These are phyloP conservation scores for Drosophila seguyi DNA, from an alignment of 1,140 invertebrate species.

Conservation along the genomic window DNA sequence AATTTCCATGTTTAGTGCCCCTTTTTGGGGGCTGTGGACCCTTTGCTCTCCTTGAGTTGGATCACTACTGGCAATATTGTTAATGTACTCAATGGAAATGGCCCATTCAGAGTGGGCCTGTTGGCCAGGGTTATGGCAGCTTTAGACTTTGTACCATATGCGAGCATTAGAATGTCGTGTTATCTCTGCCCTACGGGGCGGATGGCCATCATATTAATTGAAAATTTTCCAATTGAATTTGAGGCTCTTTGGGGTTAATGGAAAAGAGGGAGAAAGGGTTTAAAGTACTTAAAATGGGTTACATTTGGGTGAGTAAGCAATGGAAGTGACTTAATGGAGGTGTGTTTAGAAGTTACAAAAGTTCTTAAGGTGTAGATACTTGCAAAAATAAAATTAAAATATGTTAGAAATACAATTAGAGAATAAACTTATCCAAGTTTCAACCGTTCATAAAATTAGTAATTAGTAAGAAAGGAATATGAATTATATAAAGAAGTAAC, in stretches of 20 bases:
- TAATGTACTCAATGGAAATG: conserved; percentile 78
- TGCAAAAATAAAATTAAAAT: background rate
- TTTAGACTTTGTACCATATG: conserved; percentile 48
- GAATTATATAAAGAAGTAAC: background rate
- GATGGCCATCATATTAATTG: conserved; percentile 68
- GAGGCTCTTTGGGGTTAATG: conserved; percentile 1
- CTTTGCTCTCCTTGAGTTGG: conserved; percentile 40
- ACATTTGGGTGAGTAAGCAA: no score
- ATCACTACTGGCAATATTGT: conserved; percentile 66
- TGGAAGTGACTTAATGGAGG: no score
- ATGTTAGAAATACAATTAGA: background rate
- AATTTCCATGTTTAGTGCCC: conserved; percentile 74
- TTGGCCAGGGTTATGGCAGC: conserved; percentile 3
- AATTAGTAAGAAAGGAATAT: background rate
- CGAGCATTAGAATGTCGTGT: conserved; percentile 41
- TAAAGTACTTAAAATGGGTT: background rate
- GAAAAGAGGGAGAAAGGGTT: background rate
- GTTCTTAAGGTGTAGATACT: background rate
- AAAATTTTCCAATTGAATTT: conserved; percentile 39
- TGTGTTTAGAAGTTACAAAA: no score
- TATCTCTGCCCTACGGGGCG: conserved; percentile 21
- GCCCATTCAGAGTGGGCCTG: conserved; percentile 35
- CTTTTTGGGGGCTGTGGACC: conserved; percentile 45
- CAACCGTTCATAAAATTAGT: background rate
- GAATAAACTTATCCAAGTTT: background rate